These are phyloP conservation scores for Nycticorax nycticorax DNA, from an alignment of 2,113 vertebrate genomes.

Conservation along the genomic window DNA sequence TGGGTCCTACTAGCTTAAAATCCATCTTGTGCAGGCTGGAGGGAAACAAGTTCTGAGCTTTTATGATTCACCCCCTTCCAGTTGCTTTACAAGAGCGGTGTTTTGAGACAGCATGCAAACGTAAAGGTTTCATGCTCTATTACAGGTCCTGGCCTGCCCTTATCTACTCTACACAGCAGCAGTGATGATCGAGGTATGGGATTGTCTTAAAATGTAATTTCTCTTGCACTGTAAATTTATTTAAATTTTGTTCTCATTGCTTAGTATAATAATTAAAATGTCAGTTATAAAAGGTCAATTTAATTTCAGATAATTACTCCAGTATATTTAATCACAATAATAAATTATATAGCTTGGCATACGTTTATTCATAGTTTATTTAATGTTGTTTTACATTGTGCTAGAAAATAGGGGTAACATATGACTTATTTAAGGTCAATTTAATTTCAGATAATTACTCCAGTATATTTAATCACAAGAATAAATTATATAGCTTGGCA, in stretches of 20 bases:
- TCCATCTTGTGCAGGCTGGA: not conserved
- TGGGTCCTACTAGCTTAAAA: not conserved
- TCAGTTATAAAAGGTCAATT: not conserved
- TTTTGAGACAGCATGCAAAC: not conserved
- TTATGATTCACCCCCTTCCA: not conserved
- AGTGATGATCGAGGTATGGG: slow-evolving; percentile 76
- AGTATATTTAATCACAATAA: not conserved
- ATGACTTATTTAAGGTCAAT: not conserved
- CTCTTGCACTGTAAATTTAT: not conserved
- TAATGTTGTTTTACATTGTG: not conserved
- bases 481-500: not conserved
- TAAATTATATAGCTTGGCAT: not conserved
- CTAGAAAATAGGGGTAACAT: not conserved
- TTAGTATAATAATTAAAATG: not conserved
- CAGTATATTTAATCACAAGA: not conserved
- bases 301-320: not conserved
- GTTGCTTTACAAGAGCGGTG: not conserved
- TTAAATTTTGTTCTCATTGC: not conserved
- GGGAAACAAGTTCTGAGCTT: not conserved
- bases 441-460: not conserved
- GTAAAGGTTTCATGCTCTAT: slow-evolving; percentile 10
- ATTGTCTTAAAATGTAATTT: not conserved
- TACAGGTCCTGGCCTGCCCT: slow-evolving; percentile 89
- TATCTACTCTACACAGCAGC: slow-evolving; percentile 80
- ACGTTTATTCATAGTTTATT: not conserved